phyloP scores from a whole-genome alignment of 2,113 vertebrate species.

The Aphyosemion australe region DNA sequence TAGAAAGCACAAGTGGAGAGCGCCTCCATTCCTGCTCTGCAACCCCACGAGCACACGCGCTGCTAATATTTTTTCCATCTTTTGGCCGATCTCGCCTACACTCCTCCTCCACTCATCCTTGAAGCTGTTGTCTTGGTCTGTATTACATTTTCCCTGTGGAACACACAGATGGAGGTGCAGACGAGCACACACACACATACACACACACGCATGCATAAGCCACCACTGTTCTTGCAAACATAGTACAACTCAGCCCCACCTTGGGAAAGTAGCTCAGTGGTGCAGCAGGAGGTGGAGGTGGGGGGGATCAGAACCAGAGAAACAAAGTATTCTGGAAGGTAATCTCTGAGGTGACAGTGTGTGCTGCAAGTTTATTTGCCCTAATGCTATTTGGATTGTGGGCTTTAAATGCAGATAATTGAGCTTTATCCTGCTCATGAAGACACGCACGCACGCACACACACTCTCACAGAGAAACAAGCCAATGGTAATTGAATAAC shows the following conservation, averaged over 20 bases:
- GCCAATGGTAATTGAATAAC: constrained; percentile 55
- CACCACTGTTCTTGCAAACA: constrained; percentile 38
- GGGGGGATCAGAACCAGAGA: constrained; percentile 6
- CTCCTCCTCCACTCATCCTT: constrained; percentile 66
- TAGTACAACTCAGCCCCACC: constrained; percentile 56
- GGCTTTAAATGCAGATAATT: constrained; percentile 22
- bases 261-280: constrained; percentile 34
- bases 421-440: constrained; percentile 18
- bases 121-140: constrained; percentile 66
- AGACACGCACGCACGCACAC: constrained; percentile 5
- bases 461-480: constrained; percentile 20
- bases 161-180: constrained; percentile 62
- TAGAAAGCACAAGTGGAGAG: constrained; percentile 37
- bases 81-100: constrained; percentile 59
- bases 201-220: too few species aligned
- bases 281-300: not conserved
- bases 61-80: constrained; percentile 66
- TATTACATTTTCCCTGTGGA: constrained; percentile 54
- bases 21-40: constrained; percentile 42
- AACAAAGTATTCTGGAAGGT: constrained; percentile 36
- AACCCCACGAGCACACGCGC: constrained; percentile 39
- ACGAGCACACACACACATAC: constrained; percentile 19
- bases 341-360: constrained; percentile 10
- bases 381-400: constrained; percentile 14
- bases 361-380: constrained; percentile 9